phyloP scores from a whole-genome alignment of 2,888 invertebrate genomes.

The Callosobruchus maculatus region DNA sequence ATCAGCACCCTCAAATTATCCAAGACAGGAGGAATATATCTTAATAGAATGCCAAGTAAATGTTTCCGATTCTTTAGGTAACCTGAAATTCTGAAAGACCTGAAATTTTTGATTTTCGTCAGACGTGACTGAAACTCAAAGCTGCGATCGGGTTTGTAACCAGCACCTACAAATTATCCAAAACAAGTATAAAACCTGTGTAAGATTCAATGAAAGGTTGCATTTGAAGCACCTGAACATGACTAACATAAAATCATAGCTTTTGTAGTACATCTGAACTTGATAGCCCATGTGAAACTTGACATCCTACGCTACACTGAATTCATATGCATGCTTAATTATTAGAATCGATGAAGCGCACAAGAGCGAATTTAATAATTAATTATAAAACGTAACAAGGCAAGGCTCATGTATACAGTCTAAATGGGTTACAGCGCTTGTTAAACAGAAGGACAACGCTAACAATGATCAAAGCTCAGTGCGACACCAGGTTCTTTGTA shows the following conservation, averaged over 20 bases:
- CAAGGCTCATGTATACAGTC: neutral
- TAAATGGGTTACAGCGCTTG: neutral
- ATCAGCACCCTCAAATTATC: too few relatives aligned
- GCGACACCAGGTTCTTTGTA: neutral
- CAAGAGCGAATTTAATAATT: neutral
- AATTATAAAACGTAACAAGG: neutral
- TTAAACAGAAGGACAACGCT: neutral
- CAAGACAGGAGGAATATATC: too few relatives aligned
- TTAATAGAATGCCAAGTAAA: too few relatives aligned
- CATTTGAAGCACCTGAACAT: too few relatives aligned
- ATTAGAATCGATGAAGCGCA: neutral
- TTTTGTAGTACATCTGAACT: neutral
- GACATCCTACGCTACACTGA: neutral
- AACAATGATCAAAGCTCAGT: neutral
- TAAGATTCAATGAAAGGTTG: too few relatives aligned
- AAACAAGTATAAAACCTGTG: too few relatives aligned
- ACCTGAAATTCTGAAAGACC: too few relatives aligned
- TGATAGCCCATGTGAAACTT: neutral
- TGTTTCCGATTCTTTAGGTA: too few relatives aligned
- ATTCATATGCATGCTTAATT: neutral
- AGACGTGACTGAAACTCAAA: too few relatives aligned
- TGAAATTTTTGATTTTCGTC: too few relatives aligned
- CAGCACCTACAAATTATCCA: too few relatives aligned
- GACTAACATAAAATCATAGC: neutral
- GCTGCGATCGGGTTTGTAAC: too few relatives aligned